phyloP scores from a whole-genome alignment of 2,888 invertebrate species.

The Mythimna loreyi region DNA sequence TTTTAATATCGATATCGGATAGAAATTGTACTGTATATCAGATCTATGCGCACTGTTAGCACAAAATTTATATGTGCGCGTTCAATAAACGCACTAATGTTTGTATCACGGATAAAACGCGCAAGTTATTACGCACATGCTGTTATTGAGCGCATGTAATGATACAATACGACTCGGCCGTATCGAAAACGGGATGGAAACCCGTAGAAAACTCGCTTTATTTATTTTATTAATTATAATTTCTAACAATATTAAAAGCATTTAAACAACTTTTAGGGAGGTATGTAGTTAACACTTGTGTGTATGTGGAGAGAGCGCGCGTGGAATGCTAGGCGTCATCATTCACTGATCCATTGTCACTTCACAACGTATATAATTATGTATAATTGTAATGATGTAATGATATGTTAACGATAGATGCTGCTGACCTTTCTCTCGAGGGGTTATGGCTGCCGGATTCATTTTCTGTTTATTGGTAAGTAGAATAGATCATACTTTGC shows the following conservation, averaged over 20 bases:
- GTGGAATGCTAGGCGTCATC: constrained; percentile 60
- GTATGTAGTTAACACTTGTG: constrained; percentile 74
- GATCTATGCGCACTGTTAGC: constrained; percentile 43
- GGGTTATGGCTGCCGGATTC: constrained; percentile 76
- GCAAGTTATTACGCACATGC: constrained; percentile 39
- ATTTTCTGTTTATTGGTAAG: constrained; percentile 85
- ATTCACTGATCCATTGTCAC: constrained; percentile 63
- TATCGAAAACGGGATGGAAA: constrained; percentile 39
- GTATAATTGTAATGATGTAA: constrained; percentile 62
- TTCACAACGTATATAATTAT: constrained; percentile 69
- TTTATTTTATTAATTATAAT: constrained; percentile 75
- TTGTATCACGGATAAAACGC: constrained; percentile 37
- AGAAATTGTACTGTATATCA: constrained; percentile 50
- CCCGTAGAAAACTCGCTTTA: constrained; percentile 72
- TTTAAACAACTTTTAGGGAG: constrained; percentile 82
- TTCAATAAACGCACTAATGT: constrained; percentile 31
- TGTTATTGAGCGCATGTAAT: constrained; percentile 9
- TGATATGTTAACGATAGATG: constrained; percentile 62
- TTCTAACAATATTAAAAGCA: constrained; percentile 79
- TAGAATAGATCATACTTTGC: constrained; percentile 53
- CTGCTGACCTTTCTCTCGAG: constrained; percentile 71
- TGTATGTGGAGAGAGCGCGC: constrained; percentile 57
- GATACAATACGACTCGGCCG: constrained; percentile 50
- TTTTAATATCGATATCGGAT: constrained; percentile 46
- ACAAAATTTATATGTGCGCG: constrained; percentile 37